These are phyloP conservation scores for Gadopsis marmoratus DNA, from an alignment of 2,797 vertebrate species.

Conservation along the genomic window DNA sequence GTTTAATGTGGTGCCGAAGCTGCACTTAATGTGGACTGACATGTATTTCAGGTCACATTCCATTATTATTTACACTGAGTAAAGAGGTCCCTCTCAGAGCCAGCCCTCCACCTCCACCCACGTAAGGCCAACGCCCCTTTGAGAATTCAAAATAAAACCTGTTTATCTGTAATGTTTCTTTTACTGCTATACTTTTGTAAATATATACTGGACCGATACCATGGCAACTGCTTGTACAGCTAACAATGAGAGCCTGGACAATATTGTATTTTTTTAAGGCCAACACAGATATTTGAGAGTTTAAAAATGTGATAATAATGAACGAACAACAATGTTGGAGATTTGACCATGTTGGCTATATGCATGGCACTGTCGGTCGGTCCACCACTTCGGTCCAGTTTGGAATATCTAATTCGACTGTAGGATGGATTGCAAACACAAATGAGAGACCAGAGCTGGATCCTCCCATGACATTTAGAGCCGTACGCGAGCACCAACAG, in stretches of 20 bases:
- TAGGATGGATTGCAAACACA: too few relatives aligned
- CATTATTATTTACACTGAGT: conserved; percentile 67
- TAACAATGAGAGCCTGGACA: background rate
- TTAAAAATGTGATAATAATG: background rate
- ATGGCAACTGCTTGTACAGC: too few relatives aligned
- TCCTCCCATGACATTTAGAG: too few relatives aligned
- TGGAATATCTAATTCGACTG: background rate
- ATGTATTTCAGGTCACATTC: conserved; percentile 69
- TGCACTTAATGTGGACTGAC: conserved; percentile 46
- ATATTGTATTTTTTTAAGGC: background rate
- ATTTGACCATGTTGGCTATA: background rate
- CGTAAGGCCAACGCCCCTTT: conserved; percentile 10
- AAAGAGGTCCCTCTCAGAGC: conserved; percentile 49
- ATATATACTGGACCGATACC: too few relatives aligned
- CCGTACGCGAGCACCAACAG: too few relatives aligned
- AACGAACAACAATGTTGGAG: too few relatives aligned
- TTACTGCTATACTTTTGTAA: background rate
- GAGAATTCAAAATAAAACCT: conserved; percentile 17
- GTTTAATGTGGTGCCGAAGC: conserved; percentile 26
- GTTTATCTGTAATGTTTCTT: background rate
- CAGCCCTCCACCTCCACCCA: conserved; percentile 16
- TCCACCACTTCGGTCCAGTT: background rate
- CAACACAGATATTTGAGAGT: background rate
- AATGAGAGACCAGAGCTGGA: too few relatives aligned
- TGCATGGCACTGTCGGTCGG: background rate